phyloP scores from a whole-genome alignment of 2,797 vertebrate genomes.

The Neosilurus mollespiculum region DNA sequence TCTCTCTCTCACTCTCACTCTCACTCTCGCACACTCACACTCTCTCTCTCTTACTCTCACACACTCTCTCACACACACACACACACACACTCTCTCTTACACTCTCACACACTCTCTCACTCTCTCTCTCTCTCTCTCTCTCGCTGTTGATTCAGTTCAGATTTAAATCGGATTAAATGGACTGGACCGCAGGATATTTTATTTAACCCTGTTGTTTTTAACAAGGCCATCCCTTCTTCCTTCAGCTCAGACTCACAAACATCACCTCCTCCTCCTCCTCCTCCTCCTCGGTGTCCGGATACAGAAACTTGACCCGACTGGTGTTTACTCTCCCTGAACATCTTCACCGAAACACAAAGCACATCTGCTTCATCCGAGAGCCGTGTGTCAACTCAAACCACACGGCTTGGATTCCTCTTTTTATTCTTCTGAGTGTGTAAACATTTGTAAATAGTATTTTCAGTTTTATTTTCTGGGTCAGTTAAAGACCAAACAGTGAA shows the following conservation, averaged over 20 bases:
- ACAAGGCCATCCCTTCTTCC: not conserved
- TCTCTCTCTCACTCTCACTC: no score
- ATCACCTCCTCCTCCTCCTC: not conserved
- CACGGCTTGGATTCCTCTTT: slow-evolving; percentile 29
- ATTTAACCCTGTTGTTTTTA: not conserved
- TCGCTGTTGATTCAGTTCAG: not conserved
- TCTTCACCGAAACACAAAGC: not conserved
- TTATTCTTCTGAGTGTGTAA: slow-evolving; percentile 2
- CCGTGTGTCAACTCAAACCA: slow-evolving; percentile 36
- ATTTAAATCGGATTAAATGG: not conserved
- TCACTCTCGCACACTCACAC: no score
- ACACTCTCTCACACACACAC: no score
- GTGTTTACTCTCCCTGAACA: slow-evolving; percentile 34
- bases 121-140: no score
- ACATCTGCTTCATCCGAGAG: not conserved
- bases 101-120: no score
- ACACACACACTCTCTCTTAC: no score
- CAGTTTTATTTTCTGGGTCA: slow-evolving; percentile 10
- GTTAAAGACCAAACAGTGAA: slow-evolving; percentile 32
- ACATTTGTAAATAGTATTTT: slow-evolving; percentile 48
- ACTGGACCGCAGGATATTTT: not conserved
- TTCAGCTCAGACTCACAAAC: slow-evolving; percentile 33
- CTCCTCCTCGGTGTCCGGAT: not conserved
- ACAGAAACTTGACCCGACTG: slow-evolving; percentile 33
- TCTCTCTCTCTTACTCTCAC: no score